A percentile compares a stretch with the other conserved stretches of the same genome.
Evolutionary conservation across 2,888 invertebrate genomes (phyloP).

Genomic region (Eupithecia exiguata): DNA sequence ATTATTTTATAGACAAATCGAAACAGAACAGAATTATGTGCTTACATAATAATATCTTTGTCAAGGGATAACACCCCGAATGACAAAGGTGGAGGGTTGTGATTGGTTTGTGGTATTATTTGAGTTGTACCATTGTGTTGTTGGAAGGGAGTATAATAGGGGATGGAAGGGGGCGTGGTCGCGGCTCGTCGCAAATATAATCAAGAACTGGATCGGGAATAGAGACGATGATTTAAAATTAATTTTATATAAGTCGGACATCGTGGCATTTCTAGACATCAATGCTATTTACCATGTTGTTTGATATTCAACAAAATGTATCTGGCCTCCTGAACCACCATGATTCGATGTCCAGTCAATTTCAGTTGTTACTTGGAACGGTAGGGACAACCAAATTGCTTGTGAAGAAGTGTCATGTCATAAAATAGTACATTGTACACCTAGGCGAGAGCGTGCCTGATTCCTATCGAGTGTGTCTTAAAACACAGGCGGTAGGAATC

Average conservation of each 20-base stretch:
- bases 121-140: constrained; percentile 56
- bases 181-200: constrained; percentile 81
- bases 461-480: too few relatives aligned
- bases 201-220: constrained; percentile 66
- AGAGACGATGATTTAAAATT: constrained; percentile 48
- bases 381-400: too few relatives aligned
- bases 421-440: too few relatives aligned
- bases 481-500: too few relatives aligned
- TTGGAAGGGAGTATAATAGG: constrained; percentile 71
- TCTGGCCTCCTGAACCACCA: too few relatives aligned
- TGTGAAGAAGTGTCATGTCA: too few relatives aligned
- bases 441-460: too few relatives aligned
- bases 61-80: constrained; percentile 39
- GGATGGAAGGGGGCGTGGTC: constrained; percentile 80
- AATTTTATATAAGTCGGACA: not conserved
- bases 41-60: constrained; percentile 55
- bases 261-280: too few relatives aligned
- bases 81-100: constrained; percentile 37
- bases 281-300: too few relatives aligned
- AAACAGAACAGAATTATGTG: constrained; percentile 64
- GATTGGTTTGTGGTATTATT: constrained; percentile 42
- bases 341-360: too few relatives aligned
- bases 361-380: too few relatives aligned
- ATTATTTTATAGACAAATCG: constrained; percentile 82
- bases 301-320: too few relatives aligned